Evolutionary conservation across 2,888 invertebrate genomes (phyloP), one percentile per base, ranked within the genome.

Genomic region (Tenthredo scrophulariae): DNA sequence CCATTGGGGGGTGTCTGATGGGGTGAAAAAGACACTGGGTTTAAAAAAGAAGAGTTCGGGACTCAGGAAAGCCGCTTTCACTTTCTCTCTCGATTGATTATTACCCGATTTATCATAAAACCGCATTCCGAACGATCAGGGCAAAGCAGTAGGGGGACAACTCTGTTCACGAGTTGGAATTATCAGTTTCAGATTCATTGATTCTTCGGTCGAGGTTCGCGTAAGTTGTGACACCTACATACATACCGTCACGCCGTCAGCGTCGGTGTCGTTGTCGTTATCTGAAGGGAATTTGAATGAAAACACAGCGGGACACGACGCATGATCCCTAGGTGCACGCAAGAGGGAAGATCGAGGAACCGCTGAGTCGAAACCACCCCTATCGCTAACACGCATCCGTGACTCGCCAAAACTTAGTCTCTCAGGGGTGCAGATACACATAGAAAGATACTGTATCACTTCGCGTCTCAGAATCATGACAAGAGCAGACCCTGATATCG

Each of bases 341-440:
- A 43, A 67, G 74, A 43, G 74, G 43, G 29, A 74, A 74, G 40
- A 40, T 43, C 40, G 72, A 43, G 77, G 46, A 29, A 50, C 54
- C 50, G 40, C 33, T 62, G 58, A 62, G 18, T 37, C 80, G 22
- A 62, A 58, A 40, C 80, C 80, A 80, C 80, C 40, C 58, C 50
- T 80, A 80, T 80, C 80, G 80, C 29, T 40, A n/a, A 58, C 80
- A 80, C 80, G 80, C 80, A 80, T 80, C 80, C 80, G 22, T 80
- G 80, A 80, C 80, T 80, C 80, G 58, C 33, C 62, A 62, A 46
- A 80, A 80, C 62, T 58, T 74, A 29, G 72, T 74, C 43, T 74
- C 72, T n/a, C n/a, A 15, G 70, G 72, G 40, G 43, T 18, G 18
- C 13, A 74, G 72, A 43, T 74, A 74, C 43, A 7, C 22, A 43